Evolutionary conservation across 2,113 vertebrate species (phyloP).

Genomic region (Steatornis caripensis): DNA sequence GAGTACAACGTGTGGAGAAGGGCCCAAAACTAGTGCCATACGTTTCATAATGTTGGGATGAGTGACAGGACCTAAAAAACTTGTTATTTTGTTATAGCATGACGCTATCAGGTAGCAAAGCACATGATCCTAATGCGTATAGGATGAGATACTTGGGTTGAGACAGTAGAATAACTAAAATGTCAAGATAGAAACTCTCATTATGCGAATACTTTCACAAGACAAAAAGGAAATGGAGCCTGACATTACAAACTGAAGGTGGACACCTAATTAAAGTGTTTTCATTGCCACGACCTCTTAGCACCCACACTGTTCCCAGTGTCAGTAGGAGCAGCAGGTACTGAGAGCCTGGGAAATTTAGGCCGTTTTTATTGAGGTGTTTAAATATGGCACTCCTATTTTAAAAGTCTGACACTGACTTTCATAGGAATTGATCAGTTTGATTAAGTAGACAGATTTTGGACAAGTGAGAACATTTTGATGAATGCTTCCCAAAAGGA

Average conservation of each 20-base stretch:
- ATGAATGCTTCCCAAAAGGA: constrained; percentile 28
- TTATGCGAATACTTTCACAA: not conserved
- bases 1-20: not conserved
- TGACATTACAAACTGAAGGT: not conserved
- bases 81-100: not conserved
- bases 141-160: not conserved
- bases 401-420: not conserved
- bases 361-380: not conserved
- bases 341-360: not conserved
- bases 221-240: not conserved
- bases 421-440: not conserved
- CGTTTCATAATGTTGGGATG: not conserved
- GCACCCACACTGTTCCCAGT: not conserved
- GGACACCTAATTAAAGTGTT: not conserved
- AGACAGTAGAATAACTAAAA: not conserved
- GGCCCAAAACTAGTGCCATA: not conserved
- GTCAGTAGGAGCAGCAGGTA: not conserved
- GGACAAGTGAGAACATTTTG: constrained; percentile 22
- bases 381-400: not conserved
- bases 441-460: not conserved
- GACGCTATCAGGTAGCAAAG: not conserved
- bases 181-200: not conserved
- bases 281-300: not conserved
- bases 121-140: not conserved
- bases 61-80: not conserved